Conservation (phyloP, 64 coral and sea anemone genomes). For the Pocillopora verrucosa region DNA sequence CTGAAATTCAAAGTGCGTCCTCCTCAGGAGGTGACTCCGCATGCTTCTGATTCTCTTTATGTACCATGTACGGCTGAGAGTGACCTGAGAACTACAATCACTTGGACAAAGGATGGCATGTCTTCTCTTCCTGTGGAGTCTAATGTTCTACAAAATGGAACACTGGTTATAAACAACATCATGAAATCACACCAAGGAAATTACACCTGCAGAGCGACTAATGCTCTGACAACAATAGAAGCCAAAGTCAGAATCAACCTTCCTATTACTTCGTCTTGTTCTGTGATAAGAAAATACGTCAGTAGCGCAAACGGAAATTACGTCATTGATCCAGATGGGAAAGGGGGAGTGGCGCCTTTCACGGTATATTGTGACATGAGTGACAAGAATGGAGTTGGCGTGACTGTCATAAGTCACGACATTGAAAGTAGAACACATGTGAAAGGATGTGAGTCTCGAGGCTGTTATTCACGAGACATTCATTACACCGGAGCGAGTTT, state of each 20-base stretch:
- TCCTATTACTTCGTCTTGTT: too few species aligned
- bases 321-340: neutral
- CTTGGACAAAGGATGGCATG: neutral
- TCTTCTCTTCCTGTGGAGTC: neutral
- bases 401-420: constrained; percentile 23
- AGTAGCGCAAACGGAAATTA: neutral
- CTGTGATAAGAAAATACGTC: neutral
- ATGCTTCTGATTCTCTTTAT: too few species aligned
- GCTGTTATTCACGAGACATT: constrained; percentile 11
- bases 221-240: too few species aligned
- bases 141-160: too few species aligned
- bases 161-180: too few species aligned
- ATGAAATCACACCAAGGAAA: too few species aligned
- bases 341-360: neutral
- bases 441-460: neutral
- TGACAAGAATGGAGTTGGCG: neutral
- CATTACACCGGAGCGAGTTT: neutral
- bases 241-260: too few species aligned
- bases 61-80: neutral
- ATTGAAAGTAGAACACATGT: neutral
- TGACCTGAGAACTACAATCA: neutral
- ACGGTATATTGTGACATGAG: neutral
- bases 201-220: too few species aligned
- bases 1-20: neutral
- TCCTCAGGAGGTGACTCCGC: neutral